phyloP scores from a whole-genome alignment of 2,797 vertebrate genomes.

The Notamacropus eugenii region DNA sequence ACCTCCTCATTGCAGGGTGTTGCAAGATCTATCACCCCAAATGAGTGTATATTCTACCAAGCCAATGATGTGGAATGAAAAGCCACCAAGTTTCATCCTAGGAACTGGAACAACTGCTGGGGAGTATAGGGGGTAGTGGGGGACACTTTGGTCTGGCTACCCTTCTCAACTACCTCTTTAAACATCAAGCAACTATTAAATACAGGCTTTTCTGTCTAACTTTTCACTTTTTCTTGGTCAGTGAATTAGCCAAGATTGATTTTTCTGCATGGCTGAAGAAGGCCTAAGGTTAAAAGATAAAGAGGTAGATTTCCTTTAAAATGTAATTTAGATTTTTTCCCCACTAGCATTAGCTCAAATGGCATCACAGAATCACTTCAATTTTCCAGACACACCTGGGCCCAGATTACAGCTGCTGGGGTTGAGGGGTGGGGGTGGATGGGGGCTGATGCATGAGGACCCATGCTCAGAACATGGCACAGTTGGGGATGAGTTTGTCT shows the following conservation, averaged over 20 bases:
- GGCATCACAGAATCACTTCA: slow-evolving; percentile 80
- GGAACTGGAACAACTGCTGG: neutral
- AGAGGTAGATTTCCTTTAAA: slow-evolving; percentile 84
- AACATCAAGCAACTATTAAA: slow-evolving; percentile 79
- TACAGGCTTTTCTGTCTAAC: slow-evolving; percentile 66
- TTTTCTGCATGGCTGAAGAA: slow-evolving; percentile 84
- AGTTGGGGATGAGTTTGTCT: slow-evolving; percentile 16
- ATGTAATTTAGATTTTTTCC: slow-evolving; percentile 83
- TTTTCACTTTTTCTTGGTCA: slow-evolving; percentile 81
- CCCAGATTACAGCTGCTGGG: slow-evolving; percentile 13
- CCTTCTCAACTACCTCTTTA: slow-evolving; percentile 71
- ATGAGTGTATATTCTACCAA: neutral
- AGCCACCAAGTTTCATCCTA: neutral
- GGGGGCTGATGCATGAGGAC: neutral
- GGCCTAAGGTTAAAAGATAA: slow-evolving; percentile 86
- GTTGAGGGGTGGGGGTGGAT: neutral
- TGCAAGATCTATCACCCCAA: slow-evolving; percentile 26
- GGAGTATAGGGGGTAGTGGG: neutral
- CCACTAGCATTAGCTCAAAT: slow-evolving; percentile 76
- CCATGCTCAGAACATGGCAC: slow-evolving; percentile 24
- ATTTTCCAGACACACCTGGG: slow-evolving; percentile 79
- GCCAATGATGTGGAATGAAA: neutral
- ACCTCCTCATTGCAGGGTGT: neutral
- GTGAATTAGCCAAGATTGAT: slow-evolving; percentile 86
- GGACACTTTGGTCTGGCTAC: slow-evolving; percentile 44